These are phyloP conservation scores for Heteromurus nitidus DNA, from an alignment of 2,888 invertebrate genomes.

Conservation along the genomic window DNA sequence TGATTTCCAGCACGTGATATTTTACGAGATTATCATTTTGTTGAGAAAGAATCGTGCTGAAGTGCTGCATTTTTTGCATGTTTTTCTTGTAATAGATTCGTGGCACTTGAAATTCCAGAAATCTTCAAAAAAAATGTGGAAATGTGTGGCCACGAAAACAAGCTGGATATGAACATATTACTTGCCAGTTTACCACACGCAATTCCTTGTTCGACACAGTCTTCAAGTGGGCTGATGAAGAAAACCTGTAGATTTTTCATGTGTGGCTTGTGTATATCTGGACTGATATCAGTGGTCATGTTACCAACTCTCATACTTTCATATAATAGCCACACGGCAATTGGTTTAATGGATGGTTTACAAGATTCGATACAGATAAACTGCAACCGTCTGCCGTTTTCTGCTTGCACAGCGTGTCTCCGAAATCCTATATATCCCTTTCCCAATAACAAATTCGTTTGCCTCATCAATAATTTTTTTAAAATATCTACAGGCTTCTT, in stretches of 20 bases:
- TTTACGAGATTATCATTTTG: background rate
- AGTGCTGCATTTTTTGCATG: slow-evolving; percentile 47
- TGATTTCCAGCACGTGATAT: slow-evolving; percentile 39
- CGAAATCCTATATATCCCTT: slow-evolving; percentile 30
- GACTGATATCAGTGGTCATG: slow-evolving; percentile 33
- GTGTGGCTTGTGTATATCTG: slow-evolving; percentile 2
- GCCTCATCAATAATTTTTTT: slow-evolving; percentile 13
- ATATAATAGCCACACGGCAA: slow-evolving; percentile 28
- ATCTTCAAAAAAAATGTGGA: background rate
- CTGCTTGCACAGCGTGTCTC: slow-evolving; percentile 50
- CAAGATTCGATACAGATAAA: slow-evolving; percentile 56
- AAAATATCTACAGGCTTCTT: slow-evolving; percentile 18
- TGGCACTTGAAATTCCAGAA: slow-evolving; percentile 19
- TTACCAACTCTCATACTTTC: slow-evolving; percentile 11
- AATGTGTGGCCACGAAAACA: slow-evolving; percentile 1
- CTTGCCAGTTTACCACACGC: background rate
- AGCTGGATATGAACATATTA: no score
- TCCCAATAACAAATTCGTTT: slow-evolving; percentile 24
- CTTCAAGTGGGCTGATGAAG: background rate
- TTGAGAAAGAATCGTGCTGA: slow-evolving; percentile 22
- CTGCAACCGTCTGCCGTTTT: slow-evolving; percentile 46
- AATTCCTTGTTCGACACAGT: no score
- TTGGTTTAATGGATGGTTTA: slow-evolving; percentile 41
- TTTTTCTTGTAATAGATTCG: slow-evolving; percentile 14
- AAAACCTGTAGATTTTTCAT: background rate